Evolutionary conservation across 2,113 vertebrate species (phyloP), one percentile per base, ranked within the genome.

Genomic region (Peromyscus polionotus): DNA sequence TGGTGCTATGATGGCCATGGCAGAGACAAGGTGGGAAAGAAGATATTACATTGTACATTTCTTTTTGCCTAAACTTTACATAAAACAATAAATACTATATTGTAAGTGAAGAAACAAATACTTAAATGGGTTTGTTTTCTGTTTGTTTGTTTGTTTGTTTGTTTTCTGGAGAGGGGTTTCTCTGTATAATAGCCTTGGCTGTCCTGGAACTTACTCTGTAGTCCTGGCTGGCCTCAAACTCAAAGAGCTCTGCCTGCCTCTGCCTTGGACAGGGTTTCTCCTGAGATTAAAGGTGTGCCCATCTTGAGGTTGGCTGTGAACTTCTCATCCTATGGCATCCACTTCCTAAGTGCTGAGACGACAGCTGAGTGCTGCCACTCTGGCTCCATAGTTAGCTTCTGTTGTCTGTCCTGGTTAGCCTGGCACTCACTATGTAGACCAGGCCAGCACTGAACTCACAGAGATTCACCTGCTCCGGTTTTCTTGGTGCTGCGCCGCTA

Each of bases 61-160:
- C 39, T 93, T 95, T 93, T 42, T 39, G 28, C 3, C 93, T 84
- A 31, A 85, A 57, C 87, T 96, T 97, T 94, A 96, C 63, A 80
- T 14, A 70, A 85, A 91, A 59, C 75, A 12, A 11, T 45, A 87
- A 12, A 11, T 45, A 87, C 31, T 16, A 59, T 36, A n/a, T 63
- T 75, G 12, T n/a, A 93, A 94, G 87, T 68, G 39, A 59, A 95
- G 87, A 95, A 75, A 67, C 9, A 94, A 84, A 22, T 57, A 85
- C 17, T 89, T 81, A 94, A 93, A 76, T 61, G 12, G 4, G 57
- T 57, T 54, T 1, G 4, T 36, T 11, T 75, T 76, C 95, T 90
- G 33, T 68, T 68, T 68, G 31, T 70, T 19, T 90, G 33, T 68
- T 68, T 68, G 31, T 70, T 19, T 70, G 14, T 79, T 31, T 79